Conservation (phyloP, 1,140 invertebrate species). For the Akabosia matsudoensis region DNA sequence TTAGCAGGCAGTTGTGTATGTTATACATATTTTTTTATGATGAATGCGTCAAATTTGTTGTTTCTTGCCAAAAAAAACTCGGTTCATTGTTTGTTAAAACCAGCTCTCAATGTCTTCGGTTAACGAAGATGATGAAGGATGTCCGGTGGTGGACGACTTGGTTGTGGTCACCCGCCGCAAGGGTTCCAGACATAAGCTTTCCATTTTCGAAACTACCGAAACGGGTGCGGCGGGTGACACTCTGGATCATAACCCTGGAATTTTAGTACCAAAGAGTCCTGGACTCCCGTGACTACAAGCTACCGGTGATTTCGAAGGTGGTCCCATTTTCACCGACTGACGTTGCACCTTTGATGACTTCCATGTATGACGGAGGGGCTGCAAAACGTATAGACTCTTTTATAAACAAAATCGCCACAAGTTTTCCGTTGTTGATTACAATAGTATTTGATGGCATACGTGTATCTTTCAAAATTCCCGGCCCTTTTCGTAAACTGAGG, state of each 20-base stretch:
- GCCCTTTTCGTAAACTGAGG: background rate
- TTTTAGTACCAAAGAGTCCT: background rate
- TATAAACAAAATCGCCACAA: too few relatives aligned
- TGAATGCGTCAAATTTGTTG: too few relatives aligned
- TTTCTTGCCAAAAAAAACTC: too few relatives aligned
- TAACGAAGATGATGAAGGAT: background rate
- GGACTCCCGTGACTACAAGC: background rate
- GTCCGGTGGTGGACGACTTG: background rate
- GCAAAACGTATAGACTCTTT: background rate
- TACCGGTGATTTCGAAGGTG: background rate
- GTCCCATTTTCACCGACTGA: slow-evolving; percentile 7
- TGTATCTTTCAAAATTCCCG: background rate
- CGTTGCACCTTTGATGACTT: slow-evolving; percentile 25
- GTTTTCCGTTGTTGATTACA: background rate
- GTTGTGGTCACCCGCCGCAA: slow-evolving; percentile 20
- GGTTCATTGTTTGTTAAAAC: too few relatives aligned
- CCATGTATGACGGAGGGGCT: slow-evolving; percentile 35
- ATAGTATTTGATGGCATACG: background rate
- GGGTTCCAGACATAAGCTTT: slow-evolving; percentile 10
- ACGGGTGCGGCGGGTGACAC: slow-evolving; percentile 19
- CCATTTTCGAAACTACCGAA: background rate
- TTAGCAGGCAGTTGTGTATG: too few relatives aligned
- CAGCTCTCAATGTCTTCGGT: slow-evolving; percentile 18
- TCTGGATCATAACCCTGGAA: slow-evolving; percentile 21
- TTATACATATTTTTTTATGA: too few relatives aligned